Conservation (phyloP, 2,113 vertebrate genomes). For the Phoenicopterus ruber region DNA sequence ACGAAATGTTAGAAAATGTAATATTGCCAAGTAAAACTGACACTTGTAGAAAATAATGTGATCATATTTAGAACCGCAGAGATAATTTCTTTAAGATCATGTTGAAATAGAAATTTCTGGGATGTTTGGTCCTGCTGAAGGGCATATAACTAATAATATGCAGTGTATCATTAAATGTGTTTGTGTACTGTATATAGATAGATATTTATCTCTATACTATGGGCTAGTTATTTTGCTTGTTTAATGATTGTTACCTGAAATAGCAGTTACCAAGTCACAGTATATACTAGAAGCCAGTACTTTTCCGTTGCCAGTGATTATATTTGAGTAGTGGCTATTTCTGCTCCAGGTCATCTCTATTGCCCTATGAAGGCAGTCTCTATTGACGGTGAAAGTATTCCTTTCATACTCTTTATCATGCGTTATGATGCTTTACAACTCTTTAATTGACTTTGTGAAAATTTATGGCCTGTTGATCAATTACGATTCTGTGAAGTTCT, state of each 20-base stretch:
- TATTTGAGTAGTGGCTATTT: background rate
- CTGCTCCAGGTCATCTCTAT: background rate
- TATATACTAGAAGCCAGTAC: slow-evolving; percentile 24
- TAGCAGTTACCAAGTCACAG: slow-evolving; percentile 54
- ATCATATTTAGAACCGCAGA: slow-evolving; percentile 64
- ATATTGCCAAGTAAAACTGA: slow-evolving; percentile 75
- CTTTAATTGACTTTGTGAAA: slow-evolving; percentile 6
- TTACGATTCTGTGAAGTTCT: slow-evolving; percentile 1
- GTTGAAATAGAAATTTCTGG: slow-evolving; percentile 32
- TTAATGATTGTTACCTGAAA: slow-evolving; percentile 73
- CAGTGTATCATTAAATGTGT: slow-evolving; percentile 18
- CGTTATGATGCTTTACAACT: slow-evolving; percentile 21
- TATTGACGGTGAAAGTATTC: background rate
- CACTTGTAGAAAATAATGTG: slow-evolving; percentile 70
- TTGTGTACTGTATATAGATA: slow-evolving; percentile 52
- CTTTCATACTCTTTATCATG: background rate
- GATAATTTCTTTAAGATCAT: slow-evolving; percentile 69
- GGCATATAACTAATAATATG: slow-evolving; percentile 25
- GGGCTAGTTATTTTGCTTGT: slow-evolving; percentile 34
- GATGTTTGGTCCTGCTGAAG: slow-evolving; percentile 60
- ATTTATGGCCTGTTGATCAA: slow-evolving; percentile 38
- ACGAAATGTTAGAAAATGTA: slow-evolving; percentile 77
- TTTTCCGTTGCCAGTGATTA: slow-evolving; percentile 65
- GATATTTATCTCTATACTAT: slow-evolving; percentile 71
- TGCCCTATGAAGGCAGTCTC: background rate